Evolutionary conservation across 2,113 vertebrate species (phyloP), one percentile per base, ranked within the genome.

Genomic region (Colius striatus): DNA sequence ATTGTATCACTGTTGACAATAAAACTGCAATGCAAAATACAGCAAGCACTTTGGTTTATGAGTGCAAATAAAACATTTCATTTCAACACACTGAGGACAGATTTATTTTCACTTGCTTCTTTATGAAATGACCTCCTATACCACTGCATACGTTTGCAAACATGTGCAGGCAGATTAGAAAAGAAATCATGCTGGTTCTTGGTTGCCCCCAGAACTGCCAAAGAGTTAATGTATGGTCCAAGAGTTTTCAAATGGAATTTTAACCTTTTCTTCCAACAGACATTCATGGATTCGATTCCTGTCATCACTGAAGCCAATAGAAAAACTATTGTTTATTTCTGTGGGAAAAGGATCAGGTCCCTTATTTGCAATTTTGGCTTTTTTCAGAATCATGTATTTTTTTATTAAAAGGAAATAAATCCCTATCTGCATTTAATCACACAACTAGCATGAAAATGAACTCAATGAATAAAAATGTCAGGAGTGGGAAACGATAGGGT

Each of bases 391-490:
- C 81, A 14, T 79, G 65, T 96, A 93, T 77, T 96, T 97, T 96
- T 95, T 97, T 96, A 97, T 97, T 96, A 95, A 97, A 97, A 94
- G 95, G 87, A 97, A 97, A 97, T 97, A 97, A 97, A 97, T 97
- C 95, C 95, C 91, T 97, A 93, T 96, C 96, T 97, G 97, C 95
- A 98, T 98, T 98, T 97, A 98, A 98, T 97, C 97, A 98, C 75
- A 96, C 70, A 96, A 95, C 96, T 95, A 96, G 90, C 96, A 97
- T 96, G 92, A 97, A 98, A 98, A 98, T 96, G 96, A 98, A 97
- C 94, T 97, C 97, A 98, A 95, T 97, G 95, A 98, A 97, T 97
- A 98, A 97, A 98, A 97, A 97, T 98, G 97, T 97, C 98, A 97
- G 94, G 92, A 97, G 94, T 84, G 78, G 89, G 96, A 97, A 98